Base-by-base conservation (phyloP, 2,888 invertebrate species). In the Chrysolina oricalcia region DNA sequence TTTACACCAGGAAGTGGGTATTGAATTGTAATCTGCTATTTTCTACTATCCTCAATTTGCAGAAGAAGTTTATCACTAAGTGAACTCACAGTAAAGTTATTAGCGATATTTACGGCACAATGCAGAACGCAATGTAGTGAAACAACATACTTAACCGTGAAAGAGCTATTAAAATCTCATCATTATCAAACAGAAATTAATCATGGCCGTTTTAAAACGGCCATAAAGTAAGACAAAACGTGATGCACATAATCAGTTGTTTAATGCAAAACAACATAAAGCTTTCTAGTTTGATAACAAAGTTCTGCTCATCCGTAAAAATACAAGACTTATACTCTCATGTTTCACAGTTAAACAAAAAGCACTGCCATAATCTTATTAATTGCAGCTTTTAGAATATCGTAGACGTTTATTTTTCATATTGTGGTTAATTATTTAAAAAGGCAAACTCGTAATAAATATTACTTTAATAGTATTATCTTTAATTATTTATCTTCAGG, bases 251-350 rank as follows among this genome's bases (percentile, higher is more conserved):
- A 87, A 86, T 87, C 86, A 85, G 85, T 85, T 84, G 83, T 85
- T 87, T 85, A 87, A 88, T 87, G 87, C 87, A 86, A 84, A 85
- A 88, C 88, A 88, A 86, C 87, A 85, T 86, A 88, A 88, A 86
- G 87, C 88, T 88, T 86, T 88, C 87, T 88, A 82, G 81, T 81
- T 78, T 82, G 83, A 84, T 86, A 86, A 84, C 75, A 64, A 35
- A 73, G 66, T 77, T 78, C 74, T 73, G 68, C 71, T 64, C 70
- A 68, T 74, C 67, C 65, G 73, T 73, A 78, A 74, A 78, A 78
- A 78, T 77, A 64, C 78, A 50, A 70, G 70, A 65, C 68, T 62
- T 74, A 78, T 75, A 73, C 74, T 76, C 76, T 76, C 75, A 72
- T 73, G 76, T 73, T 59, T 75, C 71, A 69, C 63, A 73, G 71